A percentile compares a stretch with the other conserved stretches of the same genome.
These are phyloP conservation scores for Mycetomoellerius zeteki DNA, from an alignment of 1,140 invertebrate species.

Conservation along the genomic window DNA sequence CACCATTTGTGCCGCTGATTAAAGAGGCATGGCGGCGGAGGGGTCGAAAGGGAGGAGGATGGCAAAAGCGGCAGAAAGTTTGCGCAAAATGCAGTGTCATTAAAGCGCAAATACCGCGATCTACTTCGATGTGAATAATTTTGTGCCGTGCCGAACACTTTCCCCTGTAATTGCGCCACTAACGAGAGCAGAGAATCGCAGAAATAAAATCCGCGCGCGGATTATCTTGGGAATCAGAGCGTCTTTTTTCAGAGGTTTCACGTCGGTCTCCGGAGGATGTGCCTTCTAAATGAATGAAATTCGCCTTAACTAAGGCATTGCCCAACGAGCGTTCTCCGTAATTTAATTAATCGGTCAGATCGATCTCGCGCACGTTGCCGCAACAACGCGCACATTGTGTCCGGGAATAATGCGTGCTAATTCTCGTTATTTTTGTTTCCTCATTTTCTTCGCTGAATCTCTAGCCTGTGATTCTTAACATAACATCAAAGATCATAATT, in stretches of 20 bases:
- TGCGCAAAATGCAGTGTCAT: constrained; percentile 39
- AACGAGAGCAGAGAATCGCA: constrained; percentile 34
- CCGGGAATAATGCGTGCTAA: constrained; percentile 10
- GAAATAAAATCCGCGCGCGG: not conserved
- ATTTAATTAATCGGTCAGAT: constrained; percentile 13
- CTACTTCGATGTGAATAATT: constrained; percentile 57
- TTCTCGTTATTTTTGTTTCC: constrained; percentile 19
- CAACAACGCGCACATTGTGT: constrained; percentile 22
- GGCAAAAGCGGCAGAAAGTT: constrained; percentile 57
- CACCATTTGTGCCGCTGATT: constrained; percentile 42
- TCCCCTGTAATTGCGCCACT: constrained; percentile 64
- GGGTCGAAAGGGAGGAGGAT: not conserved
- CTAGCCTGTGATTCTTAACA: not conserved
- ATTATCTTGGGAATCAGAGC: constrained; percentile 45
- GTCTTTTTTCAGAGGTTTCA: not conserved
- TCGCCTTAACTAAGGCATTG: not conserved
- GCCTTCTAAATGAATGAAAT: not conserved
- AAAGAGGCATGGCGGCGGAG: constrained; percentile 17
- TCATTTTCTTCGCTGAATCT: not conserved
- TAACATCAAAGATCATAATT: not conserved
- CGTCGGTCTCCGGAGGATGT: not conserved
- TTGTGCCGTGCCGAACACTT: constrained; percentile 41
- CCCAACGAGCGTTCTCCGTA: not conserved
- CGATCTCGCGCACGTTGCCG: not conserved
- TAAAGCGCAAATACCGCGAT: constrained; percentile 50